Base-by-base conservation (phyloP, 2,797 vertebrate species). In the Esox lucius region DNA sequence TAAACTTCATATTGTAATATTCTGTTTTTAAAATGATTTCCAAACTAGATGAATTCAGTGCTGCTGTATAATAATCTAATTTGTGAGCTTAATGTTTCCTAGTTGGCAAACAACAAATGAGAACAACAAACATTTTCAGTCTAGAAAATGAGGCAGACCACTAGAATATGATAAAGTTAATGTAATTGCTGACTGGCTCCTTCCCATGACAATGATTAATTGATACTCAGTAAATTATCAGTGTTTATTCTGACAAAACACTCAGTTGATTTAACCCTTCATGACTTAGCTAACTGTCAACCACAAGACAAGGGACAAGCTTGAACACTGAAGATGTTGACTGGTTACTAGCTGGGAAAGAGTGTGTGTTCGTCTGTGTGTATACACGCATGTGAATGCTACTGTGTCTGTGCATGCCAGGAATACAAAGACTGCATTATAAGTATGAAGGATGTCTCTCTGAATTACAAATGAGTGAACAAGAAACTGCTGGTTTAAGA, bases 201-300 rank as follows among this genome's bases (percentile, higher is more conserved):
- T 90, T 88, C 81, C 75, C 85, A 86, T 79, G 82, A 80, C 78
- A 84, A 13, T 62, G 75, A 68, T 78, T 67, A 82, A 84, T 74
- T 48, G 69, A 85, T 83, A 88, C 81, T 82, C 49, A 39, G 61
- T 79, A 68, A 56, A 73, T 70, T 69, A 86, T 86, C 80, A 70
- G 80, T 84, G 81, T 46, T 51, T 19, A n/a, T 22, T 53, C 26
- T 79, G 74, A 82, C 73, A 73, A 42, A 13, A 83, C 72, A 79
- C 46, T 66, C 3, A 53, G 24, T 66, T 49, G 53, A 73, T 33
- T 79, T 69, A 35, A 80, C 51, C 35, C 42, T 70, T 3, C 66
- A 39, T 24, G 75, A 22, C 35, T 67, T 3, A 67, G 31, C 65
- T 68, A 42, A 66, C 7, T 68, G 39, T n/a, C 67, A 66, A 35